Conservation (phyloP, 2,113 vertebrate species). For the Falcunculus frontatus region DNA sequence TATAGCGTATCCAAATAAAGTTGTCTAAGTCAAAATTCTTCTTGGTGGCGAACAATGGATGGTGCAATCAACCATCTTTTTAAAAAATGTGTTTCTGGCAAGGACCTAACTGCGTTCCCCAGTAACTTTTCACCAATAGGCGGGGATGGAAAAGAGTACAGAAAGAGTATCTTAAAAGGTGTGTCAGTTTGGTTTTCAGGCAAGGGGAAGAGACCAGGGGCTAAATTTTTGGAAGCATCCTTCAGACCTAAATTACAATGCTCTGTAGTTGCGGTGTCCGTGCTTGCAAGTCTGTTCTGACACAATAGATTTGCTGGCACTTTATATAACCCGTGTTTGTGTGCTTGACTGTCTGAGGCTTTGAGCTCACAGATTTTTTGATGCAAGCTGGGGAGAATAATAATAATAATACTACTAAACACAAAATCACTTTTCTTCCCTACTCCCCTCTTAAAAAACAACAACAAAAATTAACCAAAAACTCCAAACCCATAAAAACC, state of each 20-base stretch:
- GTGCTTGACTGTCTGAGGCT: background rate
- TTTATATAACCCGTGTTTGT: background rate
- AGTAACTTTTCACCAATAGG: constrained; percentile 9
- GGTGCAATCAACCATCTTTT: background rate
- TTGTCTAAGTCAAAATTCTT: background rate
- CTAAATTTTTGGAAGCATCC: constrained; percentile 5
- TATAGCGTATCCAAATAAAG: background rate
- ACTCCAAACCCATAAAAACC: background rate
- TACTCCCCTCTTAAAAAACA: background rate
- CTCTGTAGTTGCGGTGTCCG: background rate
- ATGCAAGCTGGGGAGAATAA: background rate
- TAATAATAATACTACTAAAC: background rate
- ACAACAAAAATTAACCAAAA: background rate
- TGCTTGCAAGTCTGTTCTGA: background rate
- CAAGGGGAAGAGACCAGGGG: background rate
- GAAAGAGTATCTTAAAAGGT: background rate
- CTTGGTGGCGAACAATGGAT: background rate
- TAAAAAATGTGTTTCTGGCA: background rate
- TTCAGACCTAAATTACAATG: background rate
- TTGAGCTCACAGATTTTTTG: background rate
- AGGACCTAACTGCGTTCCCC: background rate
- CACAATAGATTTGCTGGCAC: background rate
- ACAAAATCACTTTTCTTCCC: background rate
- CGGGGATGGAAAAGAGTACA: background rate
- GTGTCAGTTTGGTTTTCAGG: background rate